A percentile compares a stretch with the other conserved stretches of the same genome.
Evolutionary conservation across 1,140 invertebrate genomes (phyloP).

Genomic region (Whitmania pigra): DNA sequence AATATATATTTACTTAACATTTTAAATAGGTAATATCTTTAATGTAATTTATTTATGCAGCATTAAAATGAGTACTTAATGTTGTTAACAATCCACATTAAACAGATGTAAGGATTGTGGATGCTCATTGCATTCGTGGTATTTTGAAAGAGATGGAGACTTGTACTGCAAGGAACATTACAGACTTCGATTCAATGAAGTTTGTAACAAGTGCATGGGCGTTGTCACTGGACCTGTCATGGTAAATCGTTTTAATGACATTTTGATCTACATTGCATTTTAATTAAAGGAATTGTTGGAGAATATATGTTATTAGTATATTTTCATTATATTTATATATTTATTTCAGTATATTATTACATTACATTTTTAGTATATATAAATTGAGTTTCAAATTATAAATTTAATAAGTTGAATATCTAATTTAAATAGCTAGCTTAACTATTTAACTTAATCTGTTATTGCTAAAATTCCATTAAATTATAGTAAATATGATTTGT

Average conservation of each 20-base stretch:
- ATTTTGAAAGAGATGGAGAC: conserved; percentile 78
- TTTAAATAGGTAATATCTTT: too few relatives aligned
- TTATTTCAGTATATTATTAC: background rate
- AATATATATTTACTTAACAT: too few relatives aligned
- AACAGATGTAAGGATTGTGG: conserved; percentile 75
- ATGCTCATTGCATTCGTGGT: conserved; percentile 69
- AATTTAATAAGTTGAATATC: background rate
- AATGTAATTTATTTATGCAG: background rate
- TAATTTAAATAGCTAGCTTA: too few relatives aligned
- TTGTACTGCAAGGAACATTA: conserved; percentile 80
- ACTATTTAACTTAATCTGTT: too few relatives aligned
- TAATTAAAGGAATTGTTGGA: background rate
- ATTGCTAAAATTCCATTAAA: background rate
- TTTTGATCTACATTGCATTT: background rate
- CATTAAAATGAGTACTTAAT: too few relatives aligned
- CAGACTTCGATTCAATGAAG: conserved; percentile 70
- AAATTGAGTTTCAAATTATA: too few relatives aligned
- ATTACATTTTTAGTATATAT: too few relatives aligned
- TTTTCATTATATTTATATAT: background rate
- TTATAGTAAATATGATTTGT: conserved; percentile 16
- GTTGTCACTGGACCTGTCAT: conserved; percentile 83
- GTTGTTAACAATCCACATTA: background rate
- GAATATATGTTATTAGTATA: background rate
- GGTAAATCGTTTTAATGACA: conserved; percentile 40
- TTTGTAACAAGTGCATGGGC: conserved; percentile 71